Evolutionary conservation across 2,888 invertebrate genomes (phyloP).

Genomic region (Drosophila cognata): DNA sequence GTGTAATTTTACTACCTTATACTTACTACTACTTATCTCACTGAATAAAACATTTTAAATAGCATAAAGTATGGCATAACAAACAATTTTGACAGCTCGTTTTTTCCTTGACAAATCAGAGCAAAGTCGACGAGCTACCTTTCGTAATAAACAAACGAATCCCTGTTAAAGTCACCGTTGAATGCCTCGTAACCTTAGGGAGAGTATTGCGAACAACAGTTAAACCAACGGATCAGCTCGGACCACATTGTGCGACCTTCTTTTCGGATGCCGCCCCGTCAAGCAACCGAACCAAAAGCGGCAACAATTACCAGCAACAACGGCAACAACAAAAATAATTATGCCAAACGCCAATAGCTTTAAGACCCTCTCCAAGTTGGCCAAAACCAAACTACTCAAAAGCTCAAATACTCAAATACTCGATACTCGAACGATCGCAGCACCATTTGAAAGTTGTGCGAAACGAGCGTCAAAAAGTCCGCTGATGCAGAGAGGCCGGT

Average conservation of each 20-base stretch:
- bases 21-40: background rate
- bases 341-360: conserved; percentile 72
- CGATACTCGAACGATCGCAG: conserved; percentile 61
- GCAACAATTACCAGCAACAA: conserved; percentile 71
- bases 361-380: conserved; percentile 37
- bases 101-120: background rate
- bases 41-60: conserved; percentile 13
- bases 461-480: conserved; percentile 58
- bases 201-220: conserved; percentile 37
- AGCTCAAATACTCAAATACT: conserved; percentile 47
- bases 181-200: conserved; percentile 6
- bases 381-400: conserved; percentile 38
- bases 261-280: conserved; percentile 71
- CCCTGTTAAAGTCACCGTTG: background rate
- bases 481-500: background rate
- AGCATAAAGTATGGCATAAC: background rate
- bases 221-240: conserved; percentile 45
- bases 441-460: conserved; percentile 73
- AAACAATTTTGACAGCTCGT: background rate
- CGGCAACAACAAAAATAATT: conserved; percentile 63
- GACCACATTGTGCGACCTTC: conserved; percentile 84
- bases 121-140: background rate
- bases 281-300: conserved; percentile 53
- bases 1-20: background rate
- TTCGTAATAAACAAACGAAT: background rate